A percentile compares a stretch with the other conserved stretches of the same genome.
Evolutionary conservation across 37 sponge, comb jelly and placozoan species (phyloP).

Genomic region (Haliclona indistincta): DNA sequence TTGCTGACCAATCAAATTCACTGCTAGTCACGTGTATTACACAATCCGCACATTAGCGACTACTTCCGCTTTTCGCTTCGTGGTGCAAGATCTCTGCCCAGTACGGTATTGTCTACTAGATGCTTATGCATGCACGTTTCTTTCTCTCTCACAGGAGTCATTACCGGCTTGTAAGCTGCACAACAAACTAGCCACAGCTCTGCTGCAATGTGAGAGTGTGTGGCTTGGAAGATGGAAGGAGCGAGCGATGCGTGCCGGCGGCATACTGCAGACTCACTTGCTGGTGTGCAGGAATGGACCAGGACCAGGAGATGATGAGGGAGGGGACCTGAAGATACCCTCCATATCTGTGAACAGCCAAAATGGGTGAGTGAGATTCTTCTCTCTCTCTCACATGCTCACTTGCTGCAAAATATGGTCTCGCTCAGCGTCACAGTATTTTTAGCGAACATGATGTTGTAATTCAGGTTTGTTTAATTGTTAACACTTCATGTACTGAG

Average conservation of each 20-base stretch:
- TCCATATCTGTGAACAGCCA: constrained; percentile 32
- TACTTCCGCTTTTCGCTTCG: no score
- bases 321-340: background rate
- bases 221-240: constrained; percentile 68
- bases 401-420: no score
- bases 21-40: no score
- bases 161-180: constrained; percentile 65
- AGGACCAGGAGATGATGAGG: constrained; percentile 2
- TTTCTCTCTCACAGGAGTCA: constrained; percentile 51
- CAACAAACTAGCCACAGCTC: constrained; percentile 78
- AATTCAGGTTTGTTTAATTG: no score
- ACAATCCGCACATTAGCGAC: no score
- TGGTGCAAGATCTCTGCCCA: background rate
- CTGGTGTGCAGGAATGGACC: no score
- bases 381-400: no score
- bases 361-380: constrained; percentile 18
- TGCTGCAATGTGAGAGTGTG: constrained; percentile 77
- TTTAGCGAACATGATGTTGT: no score
- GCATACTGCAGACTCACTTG: constrained; percentile 11
- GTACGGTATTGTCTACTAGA: background rate
- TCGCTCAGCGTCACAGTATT: no score
- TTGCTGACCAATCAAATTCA: no score
- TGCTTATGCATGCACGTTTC: background rate
- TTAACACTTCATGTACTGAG: no score
- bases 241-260: constrained; percentile 13